Base-by-base conservation (phyloP, 1,140 invertebrate genomes). In the Colletes gigas region DNA sequence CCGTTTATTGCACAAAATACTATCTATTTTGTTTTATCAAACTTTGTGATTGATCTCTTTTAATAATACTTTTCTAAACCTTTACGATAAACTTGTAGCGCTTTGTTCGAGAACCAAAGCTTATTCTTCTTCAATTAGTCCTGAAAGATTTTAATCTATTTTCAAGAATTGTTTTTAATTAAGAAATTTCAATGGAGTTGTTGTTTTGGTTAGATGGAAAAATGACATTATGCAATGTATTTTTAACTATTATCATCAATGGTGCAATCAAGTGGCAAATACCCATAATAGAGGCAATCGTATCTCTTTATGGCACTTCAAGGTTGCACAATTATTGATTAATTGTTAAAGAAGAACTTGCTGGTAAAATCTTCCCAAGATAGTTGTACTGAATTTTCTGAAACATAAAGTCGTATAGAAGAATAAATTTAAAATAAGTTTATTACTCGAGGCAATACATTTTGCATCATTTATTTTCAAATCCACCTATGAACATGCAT, bases 301-400 rank as follows among this genome's bases (percentile, higher is more conserved):
- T 84, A 78, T 81, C 74, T 84, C 54, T 77, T 72, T 67, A 82
- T 70, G 52, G 68, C 68, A 65, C 59, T 78, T 50, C 74, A 82
- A 78, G 74, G 65, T 62, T 73, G 68, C 63, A 54, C 66, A 41
- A 76, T 60, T 63, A 84, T 73, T 12, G 74, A 74, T 77, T 78
- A 68, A 71, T 67, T 19, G 75, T 82, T 82, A 69, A n/a, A 76
- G 78, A 59, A 59, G 72, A 76, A 41, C 55, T 55, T 30, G 30
- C 50, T 44, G 68, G 10, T 59, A 47, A 30, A 15, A 67, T 6
- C 14, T 17, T 70, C 50, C 30, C 60, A 19, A 79, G 65, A 79
- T 73, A 66, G 60, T 50, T 41, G 54, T 54, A 80, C 60, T 52
- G 78, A 62, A 66, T 62, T 62, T 41, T 50, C 78, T 81, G 78